A percentile compares a stretch with the other conserved stretches of the same genome.
Conservation (phyloP, 2,888 invertebrate species). For the Trissolcus brochymenae region DNA sequence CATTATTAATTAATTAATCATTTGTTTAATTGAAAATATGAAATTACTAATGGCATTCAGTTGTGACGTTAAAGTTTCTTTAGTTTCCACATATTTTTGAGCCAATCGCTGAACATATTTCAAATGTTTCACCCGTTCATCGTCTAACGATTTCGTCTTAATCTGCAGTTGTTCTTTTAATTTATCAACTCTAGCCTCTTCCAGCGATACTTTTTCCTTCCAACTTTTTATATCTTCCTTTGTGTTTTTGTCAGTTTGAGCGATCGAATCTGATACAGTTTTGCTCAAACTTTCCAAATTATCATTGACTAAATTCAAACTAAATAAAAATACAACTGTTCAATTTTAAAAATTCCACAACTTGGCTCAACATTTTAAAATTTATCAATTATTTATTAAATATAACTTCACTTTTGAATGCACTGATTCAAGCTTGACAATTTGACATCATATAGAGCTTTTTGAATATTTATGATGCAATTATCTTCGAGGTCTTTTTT, state of each 20-base stretch:
- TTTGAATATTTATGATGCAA: slow-evolving; percentile 67
- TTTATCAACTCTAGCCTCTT: slow-evolving; percentile 55
- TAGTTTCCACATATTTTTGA: slow-evolving; percentile 62
- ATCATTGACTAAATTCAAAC: slow-evolving; percentile 59
- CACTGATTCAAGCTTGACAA: slow-evolving; percentile 62
- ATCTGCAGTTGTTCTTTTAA: slow-evolving; percentile 45
- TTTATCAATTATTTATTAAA: too few relatives aligned
- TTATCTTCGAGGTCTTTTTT: slow-evolving; percentile 36
- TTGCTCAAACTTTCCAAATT: slow-evolving; percentile 42
- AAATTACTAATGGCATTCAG: slow-evolving; percentile 67
- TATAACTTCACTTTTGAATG: slow-evolving; percentile 61
- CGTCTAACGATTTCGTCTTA: slow-evolving; percentile 51
- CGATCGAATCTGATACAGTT: slow-evolving; percentile 56
- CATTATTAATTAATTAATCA: too few relatives aligned
- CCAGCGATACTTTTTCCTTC: slow-evolving; percentile 57
- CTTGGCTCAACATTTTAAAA: neutral
- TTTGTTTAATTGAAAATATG: neutral
- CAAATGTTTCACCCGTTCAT: slow-evolving; percentile 59
- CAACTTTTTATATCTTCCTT: slow-evolving; percentile 61
- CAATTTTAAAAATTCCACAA: neutral
- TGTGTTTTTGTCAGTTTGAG: slow-evolving; percentile 59
- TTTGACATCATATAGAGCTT: slow-evolving; percentile 52
- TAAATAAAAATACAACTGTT: neutral
- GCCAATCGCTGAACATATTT: slow-evolving; percentile 57
- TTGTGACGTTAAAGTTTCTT: slow-evolving; percentile 61